Conservation (phyloP, 2,888 invertebrate species). For the Dusona sp. region DNA sequence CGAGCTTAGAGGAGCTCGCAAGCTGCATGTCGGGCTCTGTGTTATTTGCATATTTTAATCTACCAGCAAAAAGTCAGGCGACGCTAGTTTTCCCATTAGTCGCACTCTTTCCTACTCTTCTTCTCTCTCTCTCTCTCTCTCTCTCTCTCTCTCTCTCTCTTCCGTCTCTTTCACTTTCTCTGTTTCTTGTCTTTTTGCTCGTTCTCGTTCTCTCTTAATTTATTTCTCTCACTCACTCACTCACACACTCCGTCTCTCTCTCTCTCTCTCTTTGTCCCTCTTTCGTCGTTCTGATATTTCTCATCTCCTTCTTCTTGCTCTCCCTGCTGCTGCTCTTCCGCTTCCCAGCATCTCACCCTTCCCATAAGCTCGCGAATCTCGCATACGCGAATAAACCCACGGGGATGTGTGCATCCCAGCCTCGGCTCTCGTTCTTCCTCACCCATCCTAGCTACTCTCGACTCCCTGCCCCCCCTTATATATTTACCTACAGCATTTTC, state of each 20-base stretch:
- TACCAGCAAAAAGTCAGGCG: constrained; percentile 76
- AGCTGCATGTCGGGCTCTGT: constrained; percentile 61
- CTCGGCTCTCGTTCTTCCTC: constrained; percentile 22
- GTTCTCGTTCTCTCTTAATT: constrained; percentile 32
- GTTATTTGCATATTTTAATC: constrained; percentile 84
- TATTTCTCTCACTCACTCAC: constrained; percentile 6
- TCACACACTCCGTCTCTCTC: neutral
- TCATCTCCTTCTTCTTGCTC: constrained; percentile 52
- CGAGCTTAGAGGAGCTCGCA: constrained; percentile 61
- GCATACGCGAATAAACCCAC: constrained; percentile 57
- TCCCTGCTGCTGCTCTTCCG: constrained; percentile 57
- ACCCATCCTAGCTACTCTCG: neutral
- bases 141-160: constrained; percentile 9
- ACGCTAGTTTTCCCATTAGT: constrained; percentile 73
- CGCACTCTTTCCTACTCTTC: constrained; percentile 43
- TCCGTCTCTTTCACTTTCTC: constrained; percentile 7
- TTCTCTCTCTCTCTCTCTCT: constrained; percentile 17
- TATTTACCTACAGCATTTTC: constrained; percentile 1
- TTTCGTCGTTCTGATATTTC: neutral
- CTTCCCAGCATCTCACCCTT: constrained; percentile 60
- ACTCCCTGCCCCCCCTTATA: neutral
- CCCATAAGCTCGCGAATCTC: constrained; percentile 14
- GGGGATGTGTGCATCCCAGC: constrained; percentile 30
- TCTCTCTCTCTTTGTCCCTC: neutral
- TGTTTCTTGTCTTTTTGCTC: constrained; percentile 58